Base-by-base conservation (phyloP, 2,113 vertebrate genomes). In the Tupaia tana region DNA sequence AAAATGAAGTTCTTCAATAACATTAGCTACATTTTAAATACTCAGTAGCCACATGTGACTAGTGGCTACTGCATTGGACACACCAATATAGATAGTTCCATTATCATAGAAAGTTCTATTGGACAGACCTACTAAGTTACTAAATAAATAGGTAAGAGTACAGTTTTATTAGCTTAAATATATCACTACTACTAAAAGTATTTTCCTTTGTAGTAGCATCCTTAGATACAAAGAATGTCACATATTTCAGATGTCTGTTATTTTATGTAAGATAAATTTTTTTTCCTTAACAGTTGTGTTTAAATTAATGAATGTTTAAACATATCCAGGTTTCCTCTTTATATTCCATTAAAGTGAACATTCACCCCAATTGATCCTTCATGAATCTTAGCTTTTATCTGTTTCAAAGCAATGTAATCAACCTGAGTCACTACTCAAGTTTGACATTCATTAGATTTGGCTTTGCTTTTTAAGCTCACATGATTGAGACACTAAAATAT, bases 401-500 rank as follows among this genome's bases (percentile, higher is more conserved):
- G 11, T 66, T 96, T 92, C 69, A 90, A 92, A 90, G 64, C 78
- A 11, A 61, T 73, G 25, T 66, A 43, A 86, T 96, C 56, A 75
- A 85, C 67, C 85, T 69, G 71, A 95, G 63, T 86, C 86, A 91
- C 84, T 87, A 86, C n/a, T 74, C 89, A 70, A 85, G 34, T 92
- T 59, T 89, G 86, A 87, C 70, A 85, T 92, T 95, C 71, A 90
- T 91, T 91, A 82, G 79, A 75, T 93, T 95, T 27, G 69, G 67
- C 84, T 94, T 67, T 86, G 63, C 66, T 81, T 92, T 94, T 95
- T 94, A 91, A 91, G 71, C 78, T 96, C 22, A 10, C 81, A 71
- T 96, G 91, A 91, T 87, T 87, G 75, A 89, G 74, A 93, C 96
- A 73, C 92, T 86, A 75, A 90, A 95, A 92, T 79, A 85, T 61